Evolutionary conservation across 2,888 invertebrate species (phyloP).

Genomic region (Limnephilus rhombicus): DNA sequence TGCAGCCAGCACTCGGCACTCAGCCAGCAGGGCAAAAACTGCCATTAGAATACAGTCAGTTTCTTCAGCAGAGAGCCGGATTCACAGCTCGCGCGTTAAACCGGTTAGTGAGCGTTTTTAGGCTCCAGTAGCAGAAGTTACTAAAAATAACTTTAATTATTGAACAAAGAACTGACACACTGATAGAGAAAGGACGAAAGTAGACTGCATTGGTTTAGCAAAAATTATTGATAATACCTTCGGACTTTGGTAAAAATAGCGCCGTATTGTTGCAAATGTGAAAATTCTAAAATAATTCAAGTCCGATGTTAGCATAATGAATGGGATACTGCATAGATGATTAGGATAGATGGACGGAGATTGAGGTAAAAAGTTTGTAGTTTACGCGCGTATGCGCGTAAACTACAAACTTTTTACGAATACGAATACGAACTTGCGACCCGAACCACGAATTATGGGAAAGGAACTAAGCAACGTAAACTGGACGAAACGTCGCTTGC

Average conservation of each 20-base stretch:
- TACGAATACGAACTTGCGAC: too few species aligned
- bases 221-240: too few species aligned
- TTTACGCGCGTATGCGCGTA: too few species aligned
- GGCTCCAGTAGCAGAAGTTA: neutral
- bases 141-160: neutral
- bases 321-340: neutral
- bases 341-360: too few species aligned
- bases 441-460: too few species aligned
- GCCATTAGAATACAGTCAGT: conserved; percentile 29
- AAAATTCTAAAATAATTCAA: neutral
- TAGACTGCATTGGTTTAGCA: neutral
- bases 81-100: neutral
- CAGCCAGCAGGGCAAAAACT: conserved; percentile 4
- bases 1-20: too few species aligned
- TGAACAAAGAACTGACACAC: neutral
- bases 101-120: neutral
- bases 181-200: neutral
- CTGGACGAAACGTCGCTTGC: too few species aligned
- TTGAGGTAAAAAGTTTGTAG: too few species aligned
- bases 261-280: neutral
- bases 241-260: neutral
- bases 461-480: too few species aligned
- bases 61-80: neutral
- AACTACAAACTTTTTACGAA: too few species aligned
- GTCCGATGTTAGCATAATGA: neutral